A percentile compares a stretch with the other conserved stretches of the same genome.
These are phyloP conservation scores for Thalassoma bifasciatum DNA, from an alignment of 2,113 vertebrate genomes.

Conservation along the genomic window DNA sequence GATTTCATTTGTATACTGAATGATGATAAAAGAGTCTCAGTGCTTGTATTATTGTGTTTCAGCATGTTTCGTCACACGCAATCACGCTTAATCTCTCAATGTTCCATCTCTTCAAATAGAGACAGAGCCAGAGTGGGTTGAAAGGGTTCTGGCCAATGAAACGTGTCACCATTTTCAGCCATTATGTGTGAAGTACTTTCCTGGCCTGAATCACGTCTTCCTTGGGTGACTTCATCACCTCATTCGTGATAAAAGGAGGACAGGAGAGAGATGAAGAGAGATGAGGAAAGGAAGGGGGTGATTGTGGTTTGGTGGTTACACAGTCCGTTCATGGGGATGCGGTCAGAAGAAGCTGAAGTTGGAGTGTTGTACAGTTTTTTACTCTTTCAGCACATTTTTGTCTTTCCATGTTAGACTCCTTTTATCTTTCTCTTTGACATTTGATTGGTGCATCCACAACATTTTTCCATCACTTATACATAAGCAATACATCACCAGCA, in stretches of 20 bases:
- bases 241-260: slow-evolving; percentile 41
- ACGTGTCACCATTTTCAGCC: slow-evolving; percentile 36
- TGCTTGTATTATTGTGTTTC: slow-evolving; percentile 29
- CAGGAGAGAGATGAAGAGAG: slow-evolving; percentile 15
- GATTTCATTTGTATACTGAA: slow-evolving; percentile 50
- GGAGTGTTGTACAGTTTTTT: neutral
- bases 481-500: too few relatives aligned
- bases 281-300: slow-evolving; percentile 7
- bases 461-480: too few relatives aligned
- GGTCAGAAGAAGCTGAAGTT: too few relatives aligned
- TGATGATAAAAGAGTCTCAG: slow-evolving; percentile 48
- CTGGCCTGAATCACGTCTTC: slow-evolving; percentile 56
- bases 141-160: slow-evolving; percentile 31
- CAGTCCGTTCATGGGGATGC: neutral
- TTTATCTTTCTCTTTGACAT: too few relatives aligned
- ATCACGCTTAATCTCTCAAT: slow-evolving; percentile 43
- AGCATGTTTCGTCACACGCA: slow-evolving; percentile 48
- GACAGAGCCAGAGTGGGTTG: slow-evolving; percentile 22
- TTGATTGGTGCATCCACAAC: too few relatives aligned
- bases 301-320: slow-evolving; percentile 26
- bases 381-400: neutral
- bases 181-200: slow-evolving; percentile 52
- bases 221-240: slow-evolving; percentile 60
- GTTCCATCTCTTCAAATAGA: slow-evolving; percentile 54
- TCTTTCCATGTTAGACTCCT: too few relatives aligned